A percentile compares a stretch with the other conserved stretches of the same genome.
Conservation (phyloP, 2,888 invertebrate species). For the Cheiracanthium punctorium region DNA sequence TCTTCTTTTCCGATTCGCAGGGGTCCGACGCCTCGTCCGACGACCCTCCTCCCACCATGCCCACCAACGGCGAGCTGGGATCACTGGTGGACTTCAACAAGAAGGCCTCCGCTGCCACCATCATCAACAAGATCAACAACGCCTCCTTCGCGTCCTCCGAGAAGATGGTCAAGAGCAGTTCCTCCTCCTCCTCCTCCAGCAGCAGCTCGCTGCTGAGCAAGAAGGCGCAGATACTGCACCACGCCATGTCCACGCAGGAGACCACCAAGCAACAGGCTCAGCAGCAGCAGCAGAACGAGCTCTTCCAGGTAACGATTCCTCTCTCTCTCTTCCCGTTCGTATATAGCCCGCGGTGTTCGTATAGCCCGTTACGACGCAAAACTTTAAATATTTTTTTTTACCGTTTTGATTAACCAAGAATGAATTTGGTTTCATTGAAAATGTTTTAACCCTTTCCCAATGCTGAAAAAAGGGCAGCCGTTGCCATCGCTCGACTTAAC, state of each 20-base stretch:
- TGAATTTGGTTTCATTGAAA: too few relatives aligned
- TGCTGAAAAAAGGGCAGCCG: too few relatives aligned
- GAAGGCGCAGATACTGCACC: slow-evolving; percentile 50
- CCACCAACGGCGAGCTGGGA: slow-evolving; percentile 66
- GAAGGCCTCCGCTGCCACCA: slow-evolving; percentile 48
- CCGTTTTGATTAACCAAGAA: too few relatives aligned
- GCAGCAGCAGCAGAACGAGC: slow-evolving; percentile 52
- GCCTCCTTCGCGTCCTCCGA: slow-evolving; percentile 22
- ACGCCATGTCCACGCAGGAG: slow-evolving; percentile 25
- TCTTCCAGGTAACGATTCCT: slow-evolving; percentile 51
- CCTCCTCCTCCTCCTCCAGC: slow-evolving; percentile 27
- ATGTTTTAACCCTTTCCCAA: too few relatives aligned
- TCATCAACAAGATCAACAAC: slow-evolving; percentile 65
- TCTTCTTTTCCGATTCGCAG: slow-evolving; percentile 2
- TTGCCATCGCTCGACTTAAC: too few relatives aligned
- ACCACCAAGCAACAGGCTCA: slow-evolving; percentile 50
- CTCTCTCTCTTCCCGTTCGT: too few relatives aligned
- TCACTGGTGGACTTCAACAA: slow-evolving; percentile 61
- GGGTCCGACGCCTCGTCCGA: slow-evolving; percentile 20
- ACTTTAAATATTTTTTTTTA: too few relatives aligned
- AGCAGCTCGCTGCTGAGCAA: slow-evolving; percentile 56
- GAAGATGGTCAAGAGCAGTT: slow-evolving; percentile 48
- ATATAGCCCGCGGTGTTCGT: too few relatives aligned
- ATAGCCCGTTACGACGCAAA: too few relatives aligned
- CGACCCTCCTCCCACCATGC: slow-evolving; percentile 56